Percentiles rank a stretch among this genome's conserved stretches.
phyloP scores from a whole-genome alignment of 2,888 invertebrate species.

The Troilus luridus region DNA sequence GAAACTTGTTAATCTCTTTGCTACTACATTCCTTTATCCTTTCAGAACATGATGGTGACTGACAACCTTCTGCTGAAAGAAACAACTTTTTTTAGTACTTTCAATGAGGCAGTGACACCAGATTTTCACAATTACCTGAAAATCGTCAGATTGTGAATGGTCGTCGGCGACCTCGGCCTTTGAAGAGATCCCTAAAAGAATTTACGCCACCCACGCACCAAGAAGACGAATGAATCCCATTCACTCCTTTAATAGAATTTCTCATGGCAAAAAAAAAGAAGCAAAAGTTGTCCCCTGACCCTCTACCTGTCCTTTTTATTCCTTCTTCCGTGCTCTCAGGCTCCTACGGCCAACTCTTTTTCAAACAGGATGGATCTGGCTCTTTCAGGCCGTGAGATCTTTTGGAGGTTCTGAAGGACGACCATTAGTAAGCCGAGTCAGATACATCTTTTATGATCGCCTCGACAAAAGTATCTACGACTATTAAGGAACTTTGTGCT shows the following conservation, averaged over 20 bases:
- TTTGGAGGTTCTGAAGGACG: neutral
- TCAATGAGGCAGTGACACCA: neutral
- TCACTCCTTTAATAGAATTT: conserved; percentile 26
- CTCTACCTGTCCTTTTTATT: conserved; percentile 27
- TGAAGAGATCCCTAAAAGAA: conserved; percentile 24
- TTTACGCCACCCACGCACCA: conserved; percentile 43
- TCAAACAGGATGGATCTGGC: conserved; percentile 7
- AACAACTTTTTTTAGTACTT: neutral
- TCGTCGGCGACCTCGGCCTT: neutral
- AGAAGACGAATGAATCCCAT: conserved; percentile 29
- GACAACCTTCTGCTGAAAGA: too few species aligned
- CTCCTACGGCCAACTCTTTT: conserved; percentile 37
- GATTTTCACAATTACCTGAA: neutral
- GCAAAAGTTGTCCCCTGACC: neutral
- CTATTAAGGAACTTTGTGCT: neutral
- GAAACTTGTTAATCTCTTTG: too few species aligned
- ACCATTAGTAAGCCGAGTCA: neutral
- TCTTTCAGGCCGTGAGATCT: conserved; percentile 38
- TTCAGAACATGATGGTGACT: too few species aligned
- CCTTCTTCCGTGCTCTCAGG: neutral
- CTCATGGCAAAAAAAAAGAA: conserved; percentile 9
- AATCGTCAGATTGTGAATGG: neutral
- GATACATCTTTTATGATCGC: neutral
- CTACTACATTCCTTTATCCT: too few species aligned
- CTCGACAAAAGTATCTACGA: neutral